phyloP scores from a whole-genome alignment of 2,888 invertebrate species.

The Acheta domesticus region DNA sequence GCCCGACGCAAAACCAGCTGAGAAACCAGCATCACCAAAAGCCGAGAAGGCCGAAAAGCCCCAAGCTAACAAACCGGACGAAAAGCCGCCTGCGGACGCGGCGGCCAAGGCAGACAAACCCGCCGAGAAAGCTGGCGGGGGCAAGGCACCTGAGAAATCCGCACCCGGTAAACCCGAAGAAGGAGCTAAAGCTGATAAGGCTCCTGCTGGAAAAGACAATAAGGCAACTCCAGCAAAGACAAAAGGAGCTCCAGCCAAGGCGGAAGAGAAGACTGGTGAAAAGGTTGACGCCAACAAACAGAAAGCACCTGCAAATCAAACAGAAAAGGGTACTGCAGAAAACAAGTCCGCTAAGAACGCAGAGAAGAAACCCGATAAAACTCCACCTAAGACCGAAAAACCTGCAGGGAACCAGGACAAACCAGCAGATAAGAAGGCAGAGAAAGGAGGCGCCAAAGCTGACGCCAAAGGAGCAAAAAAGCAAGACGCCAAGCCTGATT shows the following conservation, averaged over 20 bases:
- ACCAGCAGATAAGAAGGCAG: neutral
- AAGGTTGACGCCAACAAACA: neutral
- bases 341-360: neutral
- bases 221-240: too few relatives aligned
- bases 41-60: neutral
- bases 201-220: neutral
- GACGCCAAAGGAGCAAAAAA: neutral
- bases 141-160: too few relatives aligned
- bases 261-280: neutral
- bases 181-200: neutral
- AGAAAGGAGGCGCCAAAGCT: neutral
- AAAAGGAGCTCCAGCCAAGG: too few relatives aligned
- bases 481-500: neutral
- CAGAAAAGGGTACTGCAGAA: neutral
- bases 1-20: neutral
- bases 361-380: neutral
- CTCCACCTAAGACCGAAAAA: neutral
- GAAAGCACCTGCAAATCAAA: neutral
- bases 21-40: neutral
- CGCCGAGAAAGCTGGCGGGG: too few relatives aligned
- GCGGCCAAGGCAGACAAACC: too few relatives aligned
- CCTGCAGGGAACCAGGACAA: neutral
- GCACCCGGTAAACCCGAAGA: neutral
- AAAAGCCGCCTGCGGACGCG: too few relatives aligned
- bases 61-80: too few relatives aligned